Conservation (phyloP, 2,113 vertebrate species). For the Madoqua kirkii region DNA sequence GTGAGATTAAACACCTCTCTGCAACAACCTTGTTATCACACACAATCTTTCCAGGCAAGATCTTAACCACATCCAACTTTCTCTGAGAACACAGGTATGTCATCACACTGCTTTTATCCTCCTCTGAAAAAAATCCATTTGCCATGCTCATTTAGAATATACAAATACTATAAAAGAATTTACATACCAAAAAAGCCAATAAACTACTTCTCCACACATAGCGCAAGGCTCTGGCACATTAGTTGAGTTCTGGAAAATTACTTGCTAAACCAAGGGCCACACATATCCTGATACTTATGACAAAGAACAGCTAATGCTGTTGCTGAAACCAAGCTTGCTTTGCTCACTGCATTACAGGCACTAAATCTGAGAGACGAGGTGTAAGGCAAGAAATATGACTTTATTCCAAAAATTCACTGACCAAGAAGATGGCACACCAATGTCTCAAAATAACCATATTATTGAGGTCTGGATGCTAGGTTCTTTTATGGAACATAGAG, state of each 20-base stretch:
- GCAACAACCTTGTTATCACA: neutral
- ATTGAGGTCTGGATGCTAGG: neutral
- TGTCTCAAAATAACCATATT: neutral
- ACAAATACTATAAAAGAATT: neutral
- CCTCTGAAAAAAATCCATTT: neutral
- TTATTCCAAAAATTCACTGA: neutral
- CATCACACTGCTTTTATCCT: neutral
- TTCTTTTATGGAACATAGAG: neutral
- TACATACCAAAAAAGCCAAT: neutral
- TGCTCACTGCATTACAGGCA: neutral
- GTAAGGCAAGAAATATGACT: neutral
- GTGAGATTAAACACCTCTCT: neutral
- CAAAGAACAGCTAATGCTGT: neutral
- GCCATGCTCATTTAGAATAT: neutral
- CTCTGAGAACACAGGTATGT: neutral
- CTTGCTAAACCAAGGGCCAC: neutral
- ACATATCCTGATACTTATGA: neutral
- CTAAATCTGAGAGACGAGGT: neutral
- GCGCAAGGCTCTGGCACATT: neutral
- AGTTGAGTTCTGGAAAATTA: neutral
- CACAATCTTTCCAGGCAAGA: neutral
- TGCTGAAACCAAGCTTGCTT: neutral
- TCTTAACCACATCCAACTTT: neutral
- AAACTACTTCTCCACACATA: neutral
- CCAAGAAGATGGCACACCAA: neutral